Evolutionary conservation across 2,797 vertebrate genomes (phyloP).

Genomic region (Bucorvus abyssinicus): DNA sequence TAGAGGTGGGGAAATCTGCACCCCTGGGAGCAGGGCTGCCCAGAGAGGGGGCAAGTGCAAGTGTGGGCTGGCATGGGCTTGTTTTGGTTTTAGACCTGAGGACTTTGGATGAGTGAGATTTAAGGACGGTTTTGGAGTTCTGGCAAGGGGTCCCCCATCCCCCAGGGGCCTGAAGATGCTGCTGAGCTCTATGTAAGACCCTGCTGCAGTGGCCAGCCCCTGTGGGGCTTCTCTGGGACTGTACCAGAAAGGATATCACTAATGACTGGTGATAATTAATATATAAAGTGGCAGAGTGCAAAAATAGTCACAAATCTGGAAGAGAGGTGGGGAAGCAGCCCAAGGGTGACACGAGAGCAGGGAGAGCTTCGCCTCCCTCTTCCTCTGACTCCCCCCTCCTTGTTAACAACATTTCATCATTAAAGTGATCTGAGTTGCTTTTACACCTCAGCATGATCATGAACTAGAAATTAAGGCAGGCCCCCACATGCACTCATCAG

Average conservation of each 20-base stretch:
- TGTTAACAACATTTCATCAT: background rate
- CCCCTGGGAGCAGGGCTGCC: accelerated
- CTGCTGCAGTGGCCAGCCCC: background rate
- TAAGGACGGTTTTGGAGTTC: background rate
- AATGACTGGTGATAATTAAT: background rate
- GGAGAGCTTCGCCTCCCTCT: background rate
- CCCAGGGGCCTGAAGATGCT: background rate
- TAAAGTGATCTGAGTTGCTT: background rate
- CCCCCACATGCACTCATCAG: accelerated
- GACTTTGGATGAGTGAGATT: background rate
- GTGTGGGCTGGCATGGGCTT: background rate
- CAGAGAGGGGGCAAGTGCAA: background rate
- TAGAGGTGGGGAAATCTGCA: background rate
- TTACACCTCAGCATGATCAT: background rate
- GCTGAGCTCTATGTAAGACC: background rate
- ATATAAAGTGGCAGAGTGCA: background rate
- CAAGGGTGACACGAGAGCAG: background rate
- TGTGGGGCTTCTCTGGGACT: background rate
- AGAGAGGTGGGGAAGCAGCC: background rate
- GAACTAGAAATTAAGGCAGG: background rate
- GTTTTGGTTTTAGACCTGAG: background rate
- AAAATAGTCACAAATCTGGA: background rate
- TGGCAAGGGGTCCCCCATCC: background rate
- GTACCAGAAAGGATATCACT: background rate
- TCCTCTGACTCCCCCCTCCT: background rate